Conservation (phyloP, 2,113 vertebrate species). For the Cavia porcellus region DNA sequence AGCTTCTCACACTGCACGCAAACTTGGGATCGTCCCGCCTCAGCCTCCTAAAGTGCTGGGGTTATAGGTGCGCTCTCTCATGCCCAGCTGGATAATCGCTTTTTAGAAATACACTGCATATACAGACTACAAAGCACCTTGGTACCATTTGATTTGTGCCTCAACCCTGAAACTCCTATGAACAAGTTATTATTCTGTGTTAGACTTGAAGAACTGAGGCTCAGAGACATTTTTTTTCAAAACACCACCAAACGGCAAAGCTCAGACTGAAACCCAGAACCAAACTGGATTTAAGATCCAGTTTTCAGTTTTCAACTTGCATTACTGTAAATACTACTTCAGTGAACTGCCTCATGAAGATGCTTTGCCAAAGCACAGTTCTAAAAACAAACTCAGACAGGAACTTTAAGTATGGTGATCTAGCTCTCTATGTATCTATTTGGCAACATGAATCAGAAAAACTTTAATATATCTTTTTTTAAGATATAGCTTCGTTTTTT, state of each 20-base stretch:
- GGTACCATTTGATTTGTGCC: background rate
- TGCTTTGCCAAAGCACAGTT: conserved; percentile 45
- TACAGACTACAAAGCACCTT: background rate
- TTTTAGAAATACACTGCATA: background rate
- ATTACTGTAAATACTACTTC: conserved; percentile 45
- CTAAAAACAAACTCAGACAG: conserved; percentile 58
- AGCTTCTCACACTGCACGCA: background rate
- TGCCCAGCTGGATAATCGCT: background rate
- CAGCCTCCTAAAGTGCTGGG: background rate
- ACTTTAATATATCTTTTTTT: background rate
- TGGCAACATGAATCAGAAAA: conserved; percentile 62
- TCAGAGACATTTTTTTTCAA: conserved; percentile 23
- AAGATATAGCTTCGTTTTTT: conserved; percentile 43
- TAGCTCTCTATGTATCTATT: background rate
- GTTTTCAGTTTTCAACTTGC: conserved; percentile 14
- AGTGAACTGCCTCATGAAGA: background rate
- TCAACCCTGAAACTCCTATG: background rate
- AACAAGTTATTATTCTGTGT: background rate
- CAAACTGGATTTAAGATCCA: conserved; percentile 20
- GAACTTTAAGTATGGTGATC: background rate
- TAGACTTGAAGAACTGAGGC: background rate
- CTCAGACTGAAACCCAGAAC: background rate
- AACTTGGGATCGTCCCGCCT: background rate
- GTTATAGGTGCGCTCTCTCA: background rate
- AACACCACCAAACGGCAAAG: conserved; percentile 12